Percentiles rank a stretch among this genome's conserved stretches.
phyloP scores from a whole-genome alignment of 2,888 invertebrate genomes.

The Linnaemya vulpina region DNA sequence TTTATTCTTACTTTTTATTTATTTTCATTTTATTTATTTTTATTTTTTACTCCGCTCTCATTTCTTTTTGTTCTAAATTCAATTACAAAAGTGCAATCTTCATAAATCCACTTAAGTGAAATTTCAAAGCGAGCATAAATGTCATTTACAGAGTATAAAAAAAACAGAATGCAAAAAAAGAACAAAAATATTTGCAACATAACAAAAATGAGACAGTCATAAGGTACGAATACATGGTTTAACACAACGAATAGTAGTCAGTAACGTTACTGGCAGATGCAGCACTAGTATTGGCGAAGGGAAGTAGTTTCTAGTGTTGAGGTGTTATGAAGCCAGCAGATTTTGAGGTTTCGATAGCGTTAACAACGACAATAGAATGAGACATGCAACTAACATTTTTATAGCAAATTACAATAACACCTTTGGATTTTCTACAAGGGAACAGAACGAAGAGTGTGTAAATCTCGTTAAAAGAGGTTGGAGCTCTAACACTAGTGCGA shows the following conservation, averaged over 20 bases:
- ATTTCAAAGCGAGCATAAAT: conserved; percentile 74
- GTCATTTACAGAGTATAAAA: conserved; percentile 71
- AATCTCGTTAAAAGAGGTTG: too few relatives aligned
- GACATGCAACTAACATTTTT: background rate
- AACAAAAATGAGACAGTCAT: conserved; percentile 37
- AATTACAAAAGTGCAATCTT: conserved; percentile 75
- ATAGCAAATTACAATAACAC: too few relatives aligned
- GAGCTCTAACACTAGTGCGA: too few relatives aligned
- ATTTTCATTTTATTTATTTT: conserved; percentile 31
- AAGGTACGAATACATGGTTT: conserved; percentile 23
- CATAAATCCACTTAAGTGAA: conserved; percentile 75
- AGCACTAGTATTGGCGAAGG: background rate
- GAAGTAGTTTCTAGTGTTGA: background rate
- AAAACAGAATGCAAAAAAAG: conserved; percentile 50
- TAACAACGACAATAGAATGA: too few relatives aligned
- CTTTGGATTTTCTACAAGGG: too few relatives aligned
- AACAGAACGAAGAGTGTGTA: too few relatives aligned
- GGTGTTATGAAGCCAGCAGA: background rate
- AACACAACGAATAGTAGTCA: conserved; percentile 38
- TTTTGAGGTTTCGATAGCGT: too few relatives aligned
- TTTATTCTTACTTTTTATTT: background rate
- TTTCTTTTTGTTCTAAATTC: conserved; percentile 68
- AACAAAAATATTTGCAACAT: conserved; percentile 50
- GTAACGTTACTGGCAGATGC: background rate
- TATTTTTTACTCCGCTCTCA: background rate